Evolutionary conservation across 2,888 invertebrate genomes (phyloP).

Genomic region (Zaprionus obscuricornis): DNA sequence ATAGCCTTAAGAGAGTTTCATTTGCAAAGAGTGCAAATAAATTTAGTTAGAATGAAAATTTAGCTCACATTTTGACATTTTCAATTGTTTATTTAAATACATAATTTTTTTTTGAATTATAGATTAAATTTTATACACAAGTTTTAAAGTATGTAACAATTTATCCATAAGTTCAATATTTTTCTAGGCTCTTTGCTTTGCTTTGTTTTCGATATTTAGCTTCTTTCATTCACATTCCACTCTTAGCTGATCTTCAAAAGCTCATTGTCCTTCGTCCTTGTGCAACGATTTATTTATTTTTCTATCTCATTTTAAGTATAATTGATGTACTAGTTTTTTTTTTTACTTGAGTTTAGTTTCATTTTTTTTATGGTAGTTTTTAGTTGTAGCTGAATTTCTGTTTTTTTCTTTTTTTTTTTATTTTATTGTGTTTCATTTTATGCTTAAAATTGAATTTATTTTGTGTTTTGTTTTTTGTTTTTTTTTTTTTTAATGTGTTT

Average conservation of each 20-base stretch:
- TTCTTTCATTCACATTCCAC: constrained; percentile 3
- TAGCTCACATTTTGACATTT: constrained; percentile 29
- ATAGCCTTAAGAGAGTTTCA: no score
- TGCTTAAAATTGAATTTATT: constrained; percentile 77
- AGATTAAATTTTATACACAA: constrained; percentile 63
- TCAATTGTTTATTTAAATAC: constrained; percentile 77
- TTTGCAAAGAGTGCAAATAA: no score
- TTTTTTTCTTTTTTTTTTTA: constrained; percentile 2
- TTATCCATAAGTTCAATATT: constrained; percentile 55
- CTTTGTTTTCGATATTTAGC: constrained; percentile 4
- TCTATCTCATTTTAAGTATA: no score
- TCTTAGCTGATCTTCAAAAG: constrained; percentile 9
- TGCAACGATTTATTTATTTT: no score
- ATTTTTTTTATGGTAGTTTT: neutral
- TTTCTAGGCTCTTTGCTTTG: constrained; percentile 58
- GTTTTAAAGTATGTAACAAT: constrained; percentile 64
- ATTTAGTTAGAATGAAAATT: neutral
- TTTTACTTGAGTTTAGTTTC: no score
- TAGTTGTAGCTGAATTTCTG: neutral
- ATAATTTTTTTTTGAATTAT: constrained; percentile 75
- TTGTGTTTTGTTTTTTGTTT: constrained; percentile 58
- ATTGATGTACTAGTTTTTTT: no score
- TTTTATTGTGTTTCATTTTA: constrained; percentile 37
- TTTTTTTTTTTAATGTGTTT: constrained; percentile 19
- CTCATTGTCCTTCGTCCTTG: no score